phyloP scores from a whole-genome alignment of 2,113 vertebrate genomes.

The Cyanoderma ruficeps region DNA sequence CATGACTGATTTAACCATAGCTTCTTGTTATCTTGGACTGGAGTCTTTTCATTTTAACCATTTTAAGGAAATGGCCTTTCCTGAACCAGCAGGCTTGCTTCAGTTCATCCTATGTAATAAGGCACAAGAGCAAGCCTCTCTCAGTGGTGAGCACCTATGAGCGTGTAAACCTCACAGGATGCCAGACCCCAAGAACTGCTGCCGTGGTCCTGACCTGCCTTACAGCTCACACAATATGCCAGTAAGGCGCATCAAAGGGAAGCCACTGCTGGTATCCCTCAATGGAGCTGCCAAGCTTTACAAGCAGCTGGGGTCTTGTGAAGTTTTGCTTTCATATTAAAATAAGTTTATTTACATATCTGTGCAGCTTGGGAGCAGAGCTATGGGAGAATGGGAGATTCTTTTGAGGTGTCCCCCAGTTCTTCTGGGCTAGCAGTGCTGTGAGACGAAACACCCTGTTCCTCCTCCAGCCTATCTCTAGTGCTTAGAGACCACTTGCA shows the following conservation, averaged over 20 bases:
- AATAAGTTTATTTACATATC: conserved; percentile 58
- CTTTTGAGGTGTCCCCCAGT: conserved; percentile 33
- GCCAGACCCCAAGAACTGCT: background rate
- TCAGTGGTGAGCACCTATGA: background rate
- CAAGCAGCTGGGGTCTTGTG: conserved; percentile 31
- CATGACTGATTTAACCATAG: conserved; percentile 68
- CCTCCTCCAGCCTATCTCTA: background rate
- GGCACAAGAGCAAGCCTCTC: background rate
- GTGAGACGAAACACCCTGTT: background rate
- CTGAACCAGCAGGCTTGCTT: conserved; percentile 25
- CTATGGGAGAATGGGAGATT: background rate
- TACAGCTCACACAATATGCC: background rate
- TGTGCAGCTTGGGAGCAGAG: conserved; percentile 5
- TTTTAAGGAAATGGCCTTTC: conserved; percentile 60
- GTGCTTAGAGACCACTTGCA: background rate
- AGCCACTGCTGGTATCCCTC: background rate
- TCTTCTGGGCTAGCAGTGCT: background rate
- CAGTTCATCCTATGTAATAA: background rate
- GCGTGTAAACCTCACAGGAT: background rate
- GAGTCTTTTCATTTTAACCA: conserved; percentile 66
- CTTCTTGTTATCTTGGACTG: conserved; percentile 57
- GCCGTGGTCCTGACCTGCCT: background rate
- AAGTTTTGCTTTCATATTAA: conserved; percentile 59
- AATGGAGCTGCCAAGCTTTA: conserved; percentile 52
- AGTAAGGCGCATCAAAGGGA: conserved; percentile 23